Evolutionary conservation across 2,888 invertebrate species (phyloP), one percentile per base, ranked within the genome.

Genomic region (Dinocampus coccinellae): DNA sequence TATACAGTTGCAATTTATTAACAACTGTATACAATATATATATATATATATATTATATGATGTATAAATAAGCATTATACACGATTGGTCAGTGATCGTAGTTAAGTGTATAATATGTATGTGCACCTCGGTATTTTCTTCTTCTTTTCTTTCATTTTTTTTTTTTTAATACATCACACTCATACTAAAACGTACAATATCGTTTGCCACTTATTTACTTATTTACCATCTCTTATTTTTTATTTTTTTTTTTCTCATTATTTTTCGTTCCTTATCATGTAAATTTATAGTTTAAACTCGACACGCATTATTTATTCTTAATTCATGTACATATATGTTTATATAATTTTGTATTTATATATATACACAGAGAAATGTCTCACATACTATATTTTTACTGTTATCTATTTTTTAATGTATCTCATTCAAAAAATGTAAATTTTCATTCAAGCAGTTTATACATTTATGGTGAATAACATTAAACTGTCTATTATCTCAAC

Each of bases 351-450:
- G n/a, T n/a, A 11, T 0, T 39, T 39, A n/a, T n/a, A 39, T 39
- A 13, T 2, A 47, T n/a, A 16, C n/a, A 3, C 39, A 47, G 47
- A n/a, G 20, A 4, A 47, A 47, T 16, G n/a, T 16, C 42, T n/a
- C 16, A n/a, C 6, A 20, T 10, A 39, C 6, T 47, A 47, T 39
- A n/a, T 20, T 16, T 47, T 47, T 47, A 16, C 16, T 47, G 47
- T 47, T 47, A 47, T 47, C 47, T 47, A 47, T 47, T 47, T 16
- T 47, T 3, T 20, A 3, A 16, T 26, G 13, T 55, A 26, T 55
- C 55, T 55, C 55, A 55, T 55, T 55, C 55, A 55, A 55, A 13
- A 55, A 55, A 55, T 55, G 55, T 26, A 55, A 55, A 55, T 47
- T 55, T 55, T 55, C 55, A 55, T 55, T 55, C 55, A 55, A 55